These are phyloP conservation scores for Falcunculus frontatus DNA, from an alignment of 2,113 vertebrate genomes.

Conservation along the genomic window DNA sequence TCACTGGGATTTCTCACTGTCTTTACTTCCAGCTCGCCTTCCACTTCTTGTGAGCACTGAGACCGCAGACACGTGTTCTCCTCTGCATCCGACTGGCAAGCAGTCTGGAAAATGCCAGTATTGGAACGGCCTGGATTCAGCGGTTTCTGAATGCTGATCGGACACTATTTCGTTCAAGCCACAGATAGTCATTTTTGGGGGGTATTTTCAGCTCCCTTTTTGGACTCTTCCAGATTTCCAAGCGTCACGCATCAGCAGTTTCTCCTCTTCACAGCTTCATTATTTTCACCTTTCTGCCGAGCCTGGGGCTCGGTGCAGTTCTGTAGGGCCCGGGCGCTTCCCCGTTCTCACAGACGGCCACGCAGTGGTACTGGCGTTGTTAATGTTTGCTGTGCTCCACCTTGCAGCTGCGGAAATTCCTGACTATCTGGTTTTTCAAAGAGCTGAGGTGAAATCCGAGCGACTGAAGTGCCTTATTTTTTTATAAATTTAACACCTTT, in stretches of 20 bases:
- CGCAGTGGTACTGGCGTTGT: not conserved
- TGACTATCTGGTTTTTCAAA: conserved; percentile 26
- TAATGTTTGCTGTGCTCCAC: conserved; percentile 31
- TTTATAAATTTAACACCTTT: not conserved
- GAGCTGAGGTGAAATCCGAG: not conserved
- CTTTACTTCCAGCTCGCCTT: not conserved
- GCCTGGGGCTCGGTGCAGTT: not conserved
- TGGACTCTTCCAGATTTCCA: not conserved
- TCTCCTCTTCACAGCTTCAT: not conserved
- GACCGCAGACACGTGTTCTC: conserved; percentile 46
- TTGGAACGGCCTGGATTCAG: conserved; percentile 36
- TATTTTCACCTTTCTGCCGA: not conserved
- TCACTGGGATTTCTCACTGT: not conserved
- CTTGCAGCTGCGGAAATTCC: conserved; percentile 39
- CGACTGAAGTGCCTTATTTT: not conserved
- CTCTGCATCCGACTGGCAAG: conserved; percentile 52
- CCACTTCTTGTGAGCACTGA: not conserved
- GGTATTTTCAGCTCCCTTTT: conserved; percentile 28
- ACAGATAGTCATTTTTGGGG: conserved; percentile 43
- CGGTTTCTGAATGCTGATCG: conserved; percentile 53
- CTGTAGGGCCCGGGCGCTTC: not conserved
- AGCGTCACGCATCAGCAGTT: not conserved
- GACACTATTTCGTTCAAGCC: conserved; percentile 56
- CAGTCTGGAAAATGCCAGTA: conserved; percentile 62
- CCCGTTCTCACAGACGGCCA: not conserved